Evolutionary conservation across 2,113 vertebrate species (phyloP).

Genomic region (Hemicordylus capensis): DNA sequence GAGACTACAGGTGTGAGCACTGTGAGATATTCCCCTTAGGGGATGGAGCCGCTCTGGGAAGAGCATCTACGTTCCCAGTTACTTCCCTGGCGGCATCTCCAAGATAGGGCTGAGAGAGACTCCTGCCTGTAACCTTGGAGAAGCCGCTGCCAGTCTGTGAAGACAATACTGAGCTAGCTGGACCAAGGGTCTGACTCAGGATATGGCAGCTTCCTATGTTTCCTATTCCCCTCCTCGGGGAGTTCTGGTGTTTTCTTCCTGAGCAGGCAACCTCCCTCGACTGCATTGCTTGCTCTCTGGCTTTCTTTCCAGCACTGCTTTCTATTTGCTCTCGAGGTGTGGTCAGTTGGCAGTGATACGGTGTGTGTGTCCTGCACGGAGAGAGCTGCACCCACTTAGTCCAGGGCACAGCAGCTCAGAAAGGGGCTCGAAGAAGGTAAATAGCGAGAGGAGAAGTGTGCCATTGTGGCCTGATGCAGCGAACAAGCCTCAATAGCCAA

Average conservation of each 20-base stretch:
- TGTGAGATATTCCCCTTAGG: no score
- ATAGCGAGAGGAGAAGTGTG: not conserved
- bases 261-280: not conserved
- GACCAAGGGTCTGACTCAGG: no score
- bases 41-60: no score
- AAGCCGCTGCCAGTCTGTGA: no score
- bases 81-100: no score
- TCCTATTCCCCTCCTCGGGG: not conserved
- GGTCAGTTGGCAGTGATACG: not conserved
- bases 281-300: not conserved
- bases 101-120: no score
- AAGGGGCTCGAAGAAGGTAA: no score
- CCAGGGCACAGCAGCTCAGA: not conserved
- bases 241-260: not conserved
- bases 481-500: not conserved
- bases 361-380: not conserved
- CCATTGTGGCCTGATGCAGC: not conserved
- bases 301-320: not conserved
- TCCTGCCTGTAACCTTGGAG: no score
- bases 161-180: no score
- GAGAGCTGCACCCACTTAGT: not conserved
- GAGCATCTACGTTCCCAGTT: no score
- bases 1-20: no score
- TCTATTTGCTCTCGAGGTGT: conserved; percentile 10
- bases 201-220: no score